Base-by-base conservation (phyloP, 1,140 invertebrate genomes). In the Tachypleus tridentatus region DNA sequence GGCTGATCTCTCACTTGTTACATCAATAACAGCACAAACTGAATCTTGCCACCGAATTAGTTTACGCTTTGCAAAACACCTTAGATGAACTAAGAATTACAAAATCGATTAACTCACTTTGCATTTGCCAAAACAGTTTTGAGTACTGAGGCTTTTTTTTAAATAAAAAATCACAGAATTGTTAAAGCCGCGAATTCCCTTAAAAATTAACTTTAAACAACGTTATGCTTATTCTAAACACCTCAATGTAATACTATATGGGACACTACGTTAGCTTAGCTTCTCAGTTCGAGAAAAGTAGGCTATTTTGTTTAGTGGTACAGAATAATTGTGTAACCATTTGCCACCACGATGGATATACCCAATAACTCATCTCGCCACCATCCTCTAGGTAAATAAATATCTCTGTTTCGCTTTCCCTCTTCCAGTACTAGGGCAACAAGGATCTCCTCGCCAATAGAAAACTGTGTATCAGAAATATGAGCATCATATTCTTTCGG, bases 331-430 rank as follows among this genome's bases (percentile, higher is more conserved):
- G 71, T 93, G 89, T 70, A 93, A 86, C 91, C 90, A 93, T 64
- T 89, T 82, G 58, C 85, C 91, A 0, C 92, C 91, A 74, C 91
- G 91, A 49, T 88, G 81, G 29, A 88, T 77, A 57, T 88, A 0
- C 86, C 85, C 74, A 91, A 87, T 70, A 93, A 88, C 9, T 89
- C 89, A 71, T 94, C 91, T 70, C 86, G 87, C 91, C 91, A 96
- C 5, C 91, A 85, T 0, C 91, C 91, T 53, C 86, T 83, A 0
- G 92, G 91, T 4, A 94, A 75, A 73, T 94, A 94, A 71, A 95
- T 86, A 76, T 85, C 83, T 69, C 86, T 76, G 62, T 83, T 80
- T 52, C 81, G 82, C 3, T 77, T 80, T 3, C 84, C 85, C 0
- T 83, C 79, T 58, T 87, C 80, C 4, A 97, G 73, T 52, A 97